phyloP scores from a whole-genome alignment of 1,140 invertebrate species.

The Holotrichia oblita region DNA sequence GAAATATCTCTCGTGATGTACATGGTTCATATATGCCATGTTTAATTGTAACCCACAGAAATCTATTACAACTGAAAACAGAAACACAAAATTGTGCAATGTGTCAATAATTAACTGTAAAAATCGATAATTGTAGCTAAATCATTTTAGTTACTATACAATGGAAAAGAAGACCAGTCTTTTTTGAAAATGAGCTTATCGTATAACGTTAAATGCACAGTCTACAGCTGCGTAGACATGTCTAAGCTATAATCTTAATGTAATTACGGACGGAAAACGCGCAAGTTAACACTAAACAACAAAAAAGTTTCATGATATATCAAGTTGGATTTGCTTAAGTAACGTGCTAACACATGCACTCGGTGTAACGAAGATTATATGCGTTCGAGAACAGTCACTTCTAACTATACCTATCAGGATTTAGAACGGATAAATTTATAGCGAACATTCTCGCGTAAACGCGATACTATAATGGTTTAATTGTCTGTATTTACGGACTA shows the following conservation, averaged over 20 bases:
- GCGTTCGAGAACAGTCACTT: neutral
- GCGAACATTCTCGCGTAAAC: neutral
- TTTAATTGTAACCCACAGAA: no score
- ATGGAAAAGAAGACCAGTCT: no score
- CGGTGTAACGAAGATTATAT: neutral
- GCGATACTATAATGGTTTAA: neutral
- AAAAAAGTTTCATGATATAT: neutral
- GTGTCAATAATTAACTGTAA: no score
- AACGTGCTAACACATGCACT: neutral
- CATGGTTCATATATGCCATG: no score
- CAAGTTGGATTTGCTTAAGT: neutral
- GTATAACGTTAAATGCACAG: no score
- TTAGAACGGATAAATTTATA: neutral
- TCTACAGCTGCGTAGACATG: neutral
- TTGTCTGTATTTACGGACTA: neutral
- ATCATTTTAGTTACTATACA: no score
- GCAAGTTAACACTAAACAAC: conserved; percentile 8
- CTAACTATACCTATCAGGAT: neutral
- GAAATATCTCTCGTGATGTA: no score
- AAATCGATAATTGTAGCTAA: no score
- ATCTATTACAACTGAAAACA: no score
- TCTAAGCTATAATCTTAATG: neutral
- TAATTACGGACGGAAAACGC: neutral
- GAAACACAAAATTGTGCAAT: no score
- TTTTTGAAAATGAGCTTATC: no score